Evolutionary conservation across 2,888 invertebrate species (phyloP), one percentile per base, ranked within the genome.

Genomic region (Sylvicola fuscatus): DNA sequence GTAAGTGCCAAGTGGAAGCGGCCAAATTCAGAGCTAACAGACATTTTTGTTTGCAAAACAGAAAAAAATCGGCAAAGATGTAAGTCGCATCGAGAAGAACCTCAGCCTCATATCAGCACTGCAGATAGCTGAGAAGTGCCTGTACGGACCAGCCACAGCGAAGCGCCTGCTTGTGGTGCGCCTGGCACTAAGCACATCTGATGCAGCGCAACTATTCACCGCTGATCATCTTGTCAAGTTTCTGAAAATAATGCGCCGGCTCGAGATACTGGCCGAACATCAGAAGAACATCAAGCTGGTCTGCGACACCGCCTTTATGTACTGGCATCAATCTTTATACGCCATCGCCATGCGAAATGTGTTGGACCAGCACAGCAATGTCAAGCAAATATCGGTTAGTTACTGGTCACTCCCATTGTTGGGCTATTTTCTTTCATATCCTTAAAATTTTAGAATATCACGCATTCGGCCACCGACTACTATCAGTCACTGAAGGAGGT

Each of bases 301-400:
- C 15, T 76, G 76, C 53, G 71, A 81, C 51, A 77, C 80, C 46
- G 73, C 77, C 27, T 79, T 82, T 59, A 58, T 89, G 36, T 72
- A 78, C 50, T 84, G 81, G 75, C 84, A 89, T 58, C 70, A 77
- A 49, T 70, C 75, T 43, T 63, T 84, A 36, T 62, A 84, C 35
- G 74, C 77, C 2, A 69, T 78, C 34, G 82, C 84, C 56, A 70
- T 86, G 45, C 68, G 73, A 40, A 75, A 79, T 50, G 61, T 80
- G 42, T 70, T 76, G 43, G 69, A 72, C 40, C 65, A 65, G 39
- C 72, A 75, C 43, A 54, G 67, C 14, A 76, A 80, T 60, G 62
- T 72, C 36, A 59, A 71, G 28, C 68, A 71, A 53, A 56, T 76
- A 42, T 60, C 62, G 49, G 68, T 68, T 14, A 12, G 26, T 34